phyloP scores from a whole-genome alignment of 37 sponge, comb jelly and placozoan genomes.

The Dysidea cf. avara region DNA sequence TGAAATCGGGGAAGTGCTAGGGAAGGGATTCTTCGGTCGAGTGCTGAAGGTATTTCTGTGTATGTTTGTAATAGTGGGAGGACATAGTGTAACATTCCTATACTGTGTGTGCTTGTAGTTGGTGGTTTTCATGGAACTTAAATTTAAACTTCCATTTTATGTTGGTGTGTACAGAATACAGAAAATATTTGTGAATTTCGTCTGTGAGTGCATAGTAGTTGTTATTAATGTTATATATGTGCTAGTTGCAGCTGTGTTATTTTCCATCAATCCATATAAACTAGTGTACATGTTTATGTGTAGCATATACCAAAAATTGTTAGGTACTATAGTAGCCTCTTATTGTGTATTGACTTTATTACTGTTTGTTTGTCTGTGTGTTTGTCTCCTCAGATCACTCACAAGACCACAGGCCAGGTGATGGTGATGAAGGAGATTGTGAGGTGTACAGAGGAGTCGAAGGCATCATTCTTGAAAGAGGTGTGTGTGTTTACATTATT shows the following conservation, averaged over 20 bases:
- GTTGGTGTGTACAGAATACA: no score
- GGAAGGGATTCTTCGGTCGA: constrained; percentile 81
- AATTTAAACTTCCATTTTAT: no score
- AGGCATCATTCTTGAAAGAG: constrained; percentile 71
- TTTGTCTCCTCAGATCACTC: constrained; percentile 43
- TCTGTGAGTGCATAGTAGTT: no score
- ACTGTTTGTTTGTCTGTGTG: not conserved
- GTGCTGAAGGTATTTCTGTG: constrained; percentile 72
- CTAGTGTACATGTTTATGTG: no score
- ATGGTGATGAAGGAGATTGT: constrained; percentile 89
- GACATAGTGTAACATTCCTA: not conserved
- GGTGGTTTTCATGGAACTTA: not conserved
- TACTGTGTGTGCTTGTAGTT: not conserved
- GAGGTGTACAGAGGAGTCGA: constrained; percentile 64
- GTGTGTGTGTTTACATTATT: not conserved
- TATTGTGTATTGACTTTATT: no score
- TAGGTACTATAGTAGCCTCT: no score
- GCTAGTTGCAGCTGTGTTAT: no score
- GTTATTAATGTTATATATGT: no score
- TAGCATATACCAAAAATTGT: no score
- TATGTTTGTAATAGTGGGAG: no score
- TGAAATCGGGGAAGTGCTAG: constrained; percentile 73
- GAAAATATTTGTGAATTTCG: not conserved
- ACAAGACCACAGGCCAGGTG: constrained; percentile 70
- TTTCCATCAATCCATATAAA: no score